Percentiles rank a stretch among this genome's conserved stretches.
Evolutionary conservation across 2,888 invertebrate species (phyloP).

Genomic region (Lobophora halterata): DNA sequence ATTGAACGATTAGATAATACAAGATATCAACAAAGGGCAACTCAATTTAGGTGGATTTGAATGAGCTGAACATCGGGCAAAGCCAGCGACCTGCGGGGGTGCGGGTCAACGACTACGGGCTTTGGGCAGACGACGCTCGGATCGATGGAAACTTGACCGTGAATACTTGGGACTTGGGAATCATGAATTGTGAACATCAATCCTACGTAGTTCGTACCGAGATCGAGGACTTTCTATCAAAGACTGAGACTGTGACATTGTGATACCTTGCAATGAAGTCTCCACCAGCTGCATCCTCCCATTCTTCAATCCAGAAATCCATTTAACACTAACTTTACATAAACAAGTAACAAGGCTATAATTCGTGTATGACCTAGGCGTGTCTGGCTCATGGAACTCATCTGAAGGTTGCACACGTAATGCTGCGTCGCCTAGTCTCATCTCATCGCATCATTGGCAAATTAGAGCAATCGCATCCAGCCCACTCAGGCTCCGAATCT

Average conservation of each 20-base stretch:
- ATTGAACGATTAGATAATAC: constrained; percentile 10
- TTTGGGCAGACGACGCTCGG: too few relatives aligned
- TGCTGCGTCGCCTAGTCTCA: constrained; percentile 15
- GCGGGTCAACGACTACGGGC: too few relatives aligned
- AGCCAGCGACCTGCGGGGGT: too few relatives aligned
- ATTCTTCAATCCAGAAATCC: constrained; percentile 26
- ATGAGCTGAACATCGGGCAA: too few relatives aligned
- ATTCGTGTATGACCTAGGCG: constrained; percentile 1
- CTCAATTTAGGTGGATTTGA: too few relatives aligned
- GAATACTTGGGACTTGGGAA: too few relatives aligned
- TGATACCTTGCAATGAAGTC: constrained; percentile 27
- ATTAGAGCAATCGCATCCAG: constrained; percentile 33
- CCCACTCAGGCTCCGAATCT: constrained; percentile 23
- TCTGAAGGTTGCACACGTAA: constrained; percentile 42
- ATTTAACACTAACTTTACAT: constrained; percentile 12
- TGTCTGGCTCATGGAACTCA: constrained; percentile 18
- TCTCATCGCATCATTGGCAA: constrained; percentile 39
- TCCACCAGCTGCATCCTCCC: constrained; percentile 32
- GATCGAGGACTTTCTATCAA: too few relatives aligned
- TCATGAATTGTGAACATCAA: too few relatives aligned
- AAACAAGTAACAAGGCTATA: not conserved
- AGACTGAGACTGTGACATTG: too few relatives aligned
- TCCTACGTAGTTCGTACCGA: too few relatives aligned
- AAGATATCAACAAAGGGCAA: too few relatives aligned
- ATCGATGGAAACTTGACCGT: too few relatives aligned